Evolutionary conservation across 2,888 invertebrate genomes (phyloP).

Genomic region (Terebella lapidaria): DNA sequence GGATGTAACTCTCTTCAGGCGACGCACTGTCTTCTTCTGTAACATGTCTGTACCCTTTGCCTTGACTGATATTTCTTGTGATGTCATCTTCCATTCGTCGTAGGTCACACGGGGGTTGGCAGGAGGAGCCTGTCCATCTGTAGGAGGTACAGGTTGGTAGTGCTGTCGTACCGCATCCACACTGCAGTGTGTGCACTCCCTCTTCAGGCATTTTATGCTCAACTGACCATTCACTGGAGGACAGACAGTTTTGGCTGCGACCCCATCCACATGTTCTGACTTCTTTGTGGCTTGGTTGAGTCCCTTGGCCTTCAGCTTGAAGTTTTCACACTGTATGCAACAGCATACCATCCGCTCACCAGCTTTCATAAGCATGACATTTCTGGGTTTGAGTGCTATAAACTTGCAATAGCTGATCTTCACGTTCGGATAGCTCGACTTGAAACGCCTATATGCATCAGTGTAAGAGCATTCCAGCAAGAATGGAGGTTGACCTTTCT

Average conservation of each 20-base stretch:
- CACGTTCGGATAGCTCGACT: not conserved
- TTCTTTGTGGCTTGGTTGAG: not conserved
- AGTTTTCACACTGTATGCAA: not conserved
- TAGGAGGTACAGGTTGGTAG: not conserved
- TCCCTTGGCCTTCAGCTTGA: not conserved
- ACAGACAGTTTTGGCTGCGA: not conserved
- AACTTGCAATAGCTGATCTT: constrained; percentile 4
- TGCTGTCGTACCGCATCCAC: not conserved
- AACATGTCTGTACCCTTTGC: not conserved
- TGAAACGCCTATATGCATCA: not conserved
- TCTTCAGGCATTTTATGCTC: not conserved
- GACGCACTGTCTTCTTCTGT: no score
- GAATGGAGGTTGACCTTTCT: no score
- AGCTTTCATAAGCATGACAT: constrained; percentile 1
- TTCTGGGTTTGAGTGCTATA: not conserved
- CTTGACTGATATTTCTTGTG: not conserved
- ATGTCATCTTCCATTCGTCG: not conserved
- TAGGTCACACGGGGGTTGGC: not conserved
- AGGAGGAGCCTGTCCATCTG: no score
- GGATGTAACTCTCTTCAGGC: not conserved
- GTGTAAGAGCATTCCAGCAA: constrained; percentile 3
- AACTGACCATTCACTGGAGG: not conserved
- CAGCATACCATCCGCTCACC: not conserved
- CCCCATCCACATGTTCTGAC: not conserved
- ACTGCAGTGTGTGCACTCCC: not conserved